Conservation (phyloP, 2,797 vertebrate genomes). For the Myiothlypis chrysogaster region DNA sequence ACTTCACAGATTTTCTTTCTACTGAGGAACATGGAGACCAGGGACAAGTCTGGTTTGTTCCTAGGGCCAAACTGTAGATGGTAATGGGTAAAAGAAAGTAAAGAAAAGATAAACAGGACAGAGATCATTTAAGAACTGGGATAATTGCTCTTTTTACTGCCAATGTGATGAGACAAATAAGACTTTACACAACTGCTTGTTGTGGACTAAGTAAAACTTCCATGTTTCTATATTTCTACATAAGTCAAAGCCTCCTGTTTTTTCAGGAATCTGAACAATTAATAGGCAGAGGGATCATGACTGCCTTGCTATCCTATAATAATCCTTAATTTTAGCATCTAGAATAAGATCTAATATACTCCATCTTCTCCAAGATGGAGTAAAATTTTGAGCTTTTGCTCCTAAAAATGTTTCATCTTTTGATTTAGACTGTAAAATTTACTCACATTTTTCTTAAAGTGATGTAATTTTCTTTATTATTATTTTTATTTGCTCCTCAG, state of each 20-base stretch:
- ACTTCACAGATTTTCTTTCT: neutral
- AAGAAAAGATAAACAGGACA: neutral
- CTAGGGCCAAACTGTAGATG: neutral
- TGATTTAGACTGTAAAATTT: neutral
- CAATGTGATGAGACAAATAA: neutral
- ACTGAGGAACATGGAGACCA: neutral
- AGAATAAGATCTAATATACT: neutral
- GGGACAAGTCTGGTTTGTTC: neutral
- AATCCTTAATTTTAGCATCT: neutral
- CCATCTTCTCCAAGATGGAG: neutral
- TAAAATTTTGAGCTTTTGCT: neutral
- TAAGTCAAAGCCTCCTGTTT: neutral
- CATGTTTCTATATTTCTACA: neutral
- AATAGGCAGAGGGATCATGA: neutral
- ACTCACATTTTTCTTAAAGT: neutral
- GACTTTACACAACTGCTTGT: neutral
- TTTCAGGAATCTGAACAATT: neutral
- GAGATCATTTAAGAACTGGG: neutral
- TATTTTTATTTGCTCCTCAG: slow-evolving; percentile 71
- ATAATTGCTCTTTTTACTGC: neutral
- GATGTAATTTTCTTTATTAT: neutral
- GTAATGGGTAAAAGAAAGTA: neutral
- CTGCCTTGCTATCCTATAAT: neutral
- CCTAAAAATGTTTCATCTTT: neutral
- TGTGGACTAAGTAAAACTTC: neutral